Base-by-base conservation (phyloP, 2,888 invertebrate genomes). In the Tipula helvola region DNA sequence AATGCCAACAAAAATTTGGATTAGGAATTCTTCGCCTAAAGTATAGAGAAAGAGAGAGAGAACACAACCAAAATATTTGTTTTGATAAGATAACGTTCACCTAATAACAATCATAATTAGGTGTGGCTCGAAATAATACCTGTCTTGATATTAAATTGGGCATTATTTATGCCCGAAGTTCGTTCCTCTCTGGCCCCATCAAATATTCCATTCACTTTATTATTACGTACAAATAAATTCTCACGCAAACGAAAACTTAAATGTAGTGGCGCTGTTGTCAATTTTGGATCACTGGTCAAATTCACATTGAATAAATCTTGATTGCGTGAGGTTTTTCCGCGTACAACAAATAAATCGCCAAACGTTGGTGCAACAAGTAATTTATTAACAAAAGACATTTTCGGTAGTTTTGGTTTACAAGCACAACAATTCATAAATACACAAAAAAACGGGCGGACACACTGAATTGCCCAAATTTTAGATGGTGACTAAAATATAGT, bases 161-260 rank as follows among this genome's bases (percentile, higher is more conserved):
- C 10, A 10, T 71, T 71, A 71, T 71, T 71, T 10, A 71, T 28
- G 10, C 71, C 71, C 10, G 12, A 2, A 13, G 16, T 16, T 39
- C 84, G 36, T 10, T 84, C 84, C 39, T 84, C 84, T 8, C 5
- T 39, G 3, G 8, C 36, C 4, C 7, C 36, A 84, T 39, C 41
- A 39, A 84, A 84, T 39, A 39, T 39, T 13, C 84, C 84, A 18
- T 84, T 84, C 13, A 84, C 41, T 84, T 39, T 84, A 84, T 84
- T 84, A 84, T 84, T 84, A 7, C 84, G 84, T 39, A 84, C 84
- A 39, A 84, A 84, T 84, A 84, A 39, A 84, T 84, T 84, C n/a
- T 84, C 84, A 39, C 41, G 36, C 16, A 84, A 16, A 4, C 84
- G 84, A 84, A 84, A 84, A 84, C 84, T 84, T 41, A 84, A 84